Base-by-base conservation (phyloP, 2,888 invertebrate genomes). In the Drosophila yooni region DNA sequence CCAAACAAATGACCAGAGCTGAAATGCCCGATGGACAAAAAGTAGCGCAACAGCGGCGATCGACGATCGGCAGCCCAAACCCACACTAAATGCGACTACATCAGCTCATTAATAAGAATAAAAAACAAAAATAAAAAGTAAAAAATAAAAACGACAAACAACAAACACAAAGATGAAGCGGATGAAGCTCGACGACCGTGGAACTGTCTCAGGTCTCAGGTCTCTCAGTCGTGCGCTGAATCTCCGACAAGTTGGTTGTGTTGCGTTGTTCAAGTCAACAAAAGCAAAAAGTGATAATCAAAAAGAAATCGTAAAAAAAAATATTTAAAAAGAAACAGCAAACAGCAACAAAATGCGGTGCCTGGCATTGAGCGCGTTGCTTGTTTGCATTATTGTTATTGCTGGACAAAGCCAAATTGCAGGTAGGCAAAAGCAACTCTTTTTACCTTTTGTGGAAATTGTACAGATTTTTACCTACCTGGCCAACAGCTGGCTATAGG, bases 401-500 rank as follows among this genome's bases (percentile, higher is more conserved):
- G 81, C 83, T 76, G 81, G 88, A 64, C 90, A 92, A 68, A 83
- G 83, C 74, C 75, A 82, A 73, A 63, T 83, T 69, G 74, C 92
- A 89, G 92, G 92, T 92, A 92, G 57, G 78, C 59, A 40, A 68
- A 38, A 25, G 8, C 46, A 46, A 46, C 15, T 15, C 13, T 36
- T 25, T 48, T 13, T 36, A 25, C n/a, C 29, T 13, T 25, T 31
- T 62, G 3, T 4, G 4, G 3, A 4, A 43, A n/a, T 21, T 63
- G 21, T 27, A 15, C 11, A 21, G 29, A 33, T 52, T 52, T 25
- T 33, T 11, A 8, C 3, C n/a, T 34, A 21, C 13, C 31, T 46
- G 31, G 2, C 15, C 40, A 7, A 2, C 27, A 92, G 92, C 73
- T 53, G 82, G 81, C 60, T 92, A 92, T 67, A 90, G 76, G 57